Base-by-base conservation (phyloP, 2,113 vertebrate genomes). In the Grammomys surdaster region DNA sequence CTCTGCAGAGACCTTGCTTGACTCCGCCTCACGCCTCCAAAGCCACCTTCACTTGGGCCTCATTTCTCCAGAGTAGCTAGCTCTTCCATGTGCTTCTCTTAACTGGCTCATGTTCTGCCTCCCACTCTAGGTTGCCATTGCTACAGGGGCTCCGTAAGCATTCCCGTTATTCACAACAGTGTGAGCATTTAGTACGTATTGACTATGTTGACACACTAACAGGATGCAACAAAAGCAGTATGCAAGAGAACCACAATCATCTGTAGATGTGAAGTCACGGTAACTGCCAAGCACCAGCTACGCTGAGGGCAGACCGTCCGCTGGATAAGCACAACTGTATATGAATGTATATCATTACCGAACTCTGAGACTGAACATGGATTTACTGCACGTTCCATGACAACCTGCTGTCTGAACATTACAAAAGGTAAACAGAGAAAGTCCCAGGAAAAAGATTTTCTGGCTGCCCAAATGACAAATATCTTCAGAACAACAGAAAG, bases 391-490 rank as follows among this genome's bases (percentile, higher is more conserved):
- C 36, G 26, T 73, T 70, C 78, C 80, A 7, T 81, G 90, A 92
- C 77, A 97, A 36, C 20, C 48, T 78, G 51, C 67, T 2, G 13
- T 17, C 19, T 26, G 48, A 72, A 92, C 22, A 63, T 17, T 63
- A 56, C 14, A 40, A 88, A 73, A 86, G 40, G 76, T 7, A 88
- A 96, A 90, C 84, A 94, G 60, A 91, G 87, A 91, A 26, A 75
- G 70, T 69, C 40, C 70, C 69, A 63, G 76, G 58, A 92, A 54
- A 93, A 93, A 67, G n/a, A 40, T 69, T 90, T 88, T 92, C 4
- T 5, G 77, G 81, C n/a, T 85, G 51, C 43, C 54, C 90, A 82
- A 56, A 90, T 90, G 85, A 95, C 90, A 96, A 94, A 87, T 82
- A 54, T 24, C 85, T 94, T 90, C 88, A 33, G 51, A 76, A 76